phyloP scores from a whole-genome alignment of 2,888 invertebrate species.

The Crioceris asparagi region DNA sequence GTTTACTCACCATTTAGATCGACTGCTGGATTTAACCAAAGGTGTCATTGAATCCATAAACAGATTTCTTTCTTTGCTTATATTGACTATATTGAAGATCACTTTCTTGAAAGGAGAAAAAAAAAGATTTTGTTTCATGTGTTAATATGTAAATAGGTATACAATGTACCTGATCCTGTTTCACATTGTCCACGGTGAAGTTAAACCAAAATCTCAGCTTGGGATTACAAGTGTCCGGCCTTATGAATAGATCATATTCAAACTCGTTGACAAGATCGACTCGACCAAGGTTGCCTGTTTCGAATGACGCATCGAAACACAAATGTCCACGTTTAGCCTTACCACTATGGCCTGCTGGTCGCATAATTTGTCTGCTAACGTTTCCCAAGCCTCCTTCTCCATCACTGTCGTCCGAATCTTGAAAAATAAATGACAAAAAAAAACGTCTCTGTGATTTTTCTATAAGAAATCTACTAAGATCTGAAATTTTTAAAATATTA shows the following conservation, averaged over 20 bases:
- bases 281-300: constrained; percentile 92
- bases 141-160: too few species aligned
- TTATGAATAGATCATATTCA: constrained; percentile 91
- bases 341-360: constrained; percentile 85
- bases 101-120: constrained; percentile 50
- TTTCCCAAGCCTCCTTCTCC: constrained; percentile 91
- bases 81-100: constrained; percentile 93
- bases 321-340: constrained; percentile 93
- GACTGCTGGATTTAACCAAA: constrained; percentile 80
- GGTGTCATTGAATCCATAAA: constrained; percentile 89
- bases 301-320: constrained; percentile 95
- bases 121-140: constrained; percentile 1
- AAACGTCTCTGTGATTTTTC: too few species aligned
- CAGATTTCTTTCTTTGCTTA: constrained; percentile 83
- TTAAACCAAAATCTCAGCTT: constrained; percentile 93
- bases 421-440: too few species aligned
- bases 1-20: constrained; percentile 72
- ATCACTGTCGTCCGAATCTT: constrained; percentile 87
- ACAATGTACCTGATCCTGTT: constrained; percentile 74
- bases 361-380: constrained; percentile 75
- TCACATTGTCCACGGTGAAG: constrained; percentile 94
- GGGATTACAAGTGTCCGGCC: constrained; percentile 95
- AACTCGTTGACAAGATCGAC: constrained; percentile 88
- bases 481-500: too few species aligned
- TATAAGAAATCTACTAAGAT: too few species aligned